A percentile compares a stretch with the other conserved stretches of the same genome.
phyloP scores from a whole-genome alignment of 1,140 invertebrate genomes.

The Oryzaephilus surinamensis region DNA sequence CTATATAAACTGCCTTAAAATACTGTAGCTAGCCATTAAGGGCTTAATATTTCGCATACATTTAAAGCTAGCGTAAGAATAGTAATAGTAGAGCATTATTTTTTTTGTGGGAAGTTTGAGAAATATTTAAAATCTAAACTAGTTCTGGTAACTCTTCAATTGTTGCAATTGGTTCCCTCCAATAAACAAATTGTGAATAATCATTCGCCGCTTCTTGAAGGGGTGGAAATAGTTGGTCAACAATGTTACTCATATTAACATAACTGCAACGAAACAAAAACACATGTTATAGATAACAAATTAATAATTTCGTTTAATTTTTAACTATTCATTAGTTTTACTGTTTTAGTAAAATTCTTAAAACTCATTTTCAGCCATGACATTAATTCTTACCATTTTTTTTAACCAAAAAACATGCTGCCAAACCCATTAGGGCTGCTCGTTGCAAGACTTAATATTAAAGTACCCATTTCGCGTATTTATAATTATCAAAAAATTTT shows the following conservation, averaged over 20 bases:
- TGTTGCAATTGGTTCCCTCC: constrained; percentile 73
- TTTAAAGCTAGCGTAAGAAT: too few relatives aligned
- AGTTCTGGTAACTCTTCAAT: constrained; percentile 29
- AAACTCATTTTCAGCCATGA: neutral
- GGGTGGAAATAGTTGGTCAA: constrained; percentile 88
- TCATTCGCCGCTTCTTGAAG: constrained; percentile 61
- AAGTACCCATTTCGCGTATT: too few relatives aligned
- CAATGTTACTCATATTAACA: constrained; percentile 82
- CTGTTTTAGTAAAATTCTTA: neutral
- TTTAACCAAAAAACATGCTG: too few relatives aligned
- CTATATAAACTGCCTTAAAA: too few relatives aligned
- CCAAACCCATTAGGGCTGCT: too few relatives aligned
- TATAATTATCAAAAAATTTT: too few relatives aligned
- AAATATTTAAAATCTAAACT: constrained; percentile 6
- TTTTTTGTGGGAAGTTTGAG: too few relatives aligned
- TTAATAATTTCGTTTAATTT: neutral
- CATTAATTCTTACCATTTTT: too few relatives aligned
- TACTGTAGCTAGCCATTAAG: too few relatives aligned
- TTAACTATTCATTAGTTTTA: neutral
- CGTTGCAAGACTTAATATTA: neutral
- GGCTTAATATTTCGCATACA: too few relatives aligned
- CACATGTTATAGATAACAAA: neutral
- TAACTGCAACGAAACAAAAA: constrained; percentile 59
- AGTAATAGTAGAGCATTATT: too few relatives aligned
- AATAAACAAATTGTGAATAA: constrained; percentile 83